Evolutionary conservation across 1,140 invertebrate genomes (phyloP).

Genomic region (Orussus abietinus): DNA sequence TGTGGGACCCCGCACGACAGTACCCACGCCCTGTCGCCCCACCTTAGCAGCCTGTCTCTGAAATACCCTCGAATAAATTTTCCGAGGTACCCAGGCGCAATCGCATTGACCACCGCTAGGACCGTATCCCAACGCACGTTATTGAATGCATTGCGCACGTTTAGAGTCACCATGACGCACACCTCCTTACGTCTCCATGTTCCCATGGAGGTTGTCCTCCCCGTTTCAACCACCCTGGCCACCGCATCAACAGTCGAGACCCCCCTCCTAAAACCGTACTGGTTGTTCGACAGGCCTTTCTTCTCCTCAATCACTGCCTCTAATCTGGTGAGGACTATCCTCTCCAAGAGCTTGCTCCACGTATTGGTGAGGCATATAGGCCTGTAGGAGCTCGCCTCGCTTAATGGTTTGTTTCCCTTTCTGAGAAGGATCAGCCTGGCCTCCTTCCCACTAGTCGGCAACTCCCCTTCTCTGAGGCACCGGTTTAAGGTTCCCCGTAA

Average conservation of each 20-base stretch:
- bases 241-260: conserved; percentile 35
- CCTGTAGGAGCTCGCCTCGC: conserved; percentile 12
- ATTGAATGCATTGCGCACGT: conserved; percentile 28
- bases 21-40: no score
- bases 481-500: conserved; percentile 16
- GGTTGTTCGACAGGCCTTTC: conserved; percentile 18
- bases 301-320: conserved; percentile 8
- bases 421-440: conserved; percentile 14
- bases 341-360: conserved; percentile 24
- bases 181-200: background rate
- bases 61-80: no score
- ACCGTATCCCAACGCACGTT: conserved; percentile 20
- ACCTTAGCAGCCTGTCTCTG: no score
- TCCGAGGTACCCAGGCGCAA: no score
- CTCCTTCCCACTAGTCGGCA: conserved; percentile 17
- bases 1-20: no score
- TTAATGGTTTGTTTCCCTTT: conserved; percentile 14
- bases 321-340: conserved; percentile 16
- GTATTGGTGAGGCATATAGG: conserved; percentile 27
- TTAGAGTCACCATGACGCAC: conserved; percentile 16
- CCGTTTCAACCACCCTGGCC: conserved; percentile 12
- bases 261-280: conserved; percentile 35
- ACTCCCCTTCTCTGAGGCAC: conserved; percentile 10
- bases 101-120: no score
- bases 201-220: background rate